Percentiles rank a stretch among this genome's conserved stretches.
Conservation (phyloP, 1,140 invertebrate genomes). For the Brachionus manjavacas region DNA sequence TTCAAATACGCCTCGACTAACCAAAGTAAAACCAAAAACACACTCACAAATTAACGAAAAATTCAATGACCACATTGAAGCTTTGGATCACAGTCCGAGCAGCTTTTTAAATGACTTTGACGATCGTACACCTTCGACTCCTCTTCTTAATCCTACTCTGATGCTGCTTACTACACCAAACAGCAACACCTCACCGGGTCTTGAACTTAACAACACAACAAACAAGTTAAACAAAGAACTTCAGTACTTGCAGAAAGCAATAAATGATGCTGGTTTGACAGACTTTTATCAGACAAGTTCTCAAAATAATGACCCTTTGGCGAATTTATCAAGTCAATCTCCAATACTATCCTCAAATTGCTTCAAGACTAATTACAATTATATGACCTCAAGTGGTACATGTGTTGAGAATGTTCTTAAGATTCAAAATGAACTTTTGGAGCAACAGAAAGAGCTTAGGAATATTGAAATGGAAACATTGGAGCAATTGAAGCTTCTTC, state of each 20-base stretch:
- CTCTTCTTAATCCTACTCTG: not conserved
- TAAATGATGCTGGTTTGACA: slow-evolving; percentile 24
- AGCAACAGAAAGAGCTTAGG: slow-evolving; percentile 30
- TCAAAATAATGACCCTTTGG: not conserved
- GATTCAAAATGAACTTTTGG: slow-evolving; percentile 35
- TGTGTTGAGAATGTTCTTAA: not conserved
- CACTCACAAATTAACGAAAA: not conserved
- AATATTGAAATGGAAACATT: slow-evolving; percentile 24
- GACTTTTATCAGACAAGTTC: slow-evolving; percentile 20
- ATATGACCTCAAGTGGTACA: not conserved
- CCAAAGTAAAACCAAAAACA: not conserved
- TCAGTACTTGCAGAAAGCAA: slow-evolving; percentile 16
- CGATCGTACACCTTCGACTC: not conserved
- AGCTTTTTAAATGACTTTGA: slow-evolving; percentile 25
- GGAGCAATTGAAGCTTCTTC: slow-evolving; percentile 6
- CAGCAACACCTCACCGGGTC: not conserved
- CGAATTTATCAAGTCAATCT: not conserved
- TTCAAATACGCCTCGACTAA: not conserved
- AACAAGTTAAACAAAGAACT: slow-evolving; percentile 14
- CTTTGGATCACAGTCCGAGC: not conserved
- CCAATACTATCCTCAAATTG: not conserved
- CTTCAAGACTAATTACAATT: not conserved
- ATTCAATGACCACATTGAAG: not conserved
- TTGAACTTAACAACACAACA: not conserved
- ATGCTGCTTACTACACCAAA: not conserved